Evolutionary conservation across 2,797 vertebrate genomes (phyloP).

Genomic region (Muscicapa comitata): DNA sequence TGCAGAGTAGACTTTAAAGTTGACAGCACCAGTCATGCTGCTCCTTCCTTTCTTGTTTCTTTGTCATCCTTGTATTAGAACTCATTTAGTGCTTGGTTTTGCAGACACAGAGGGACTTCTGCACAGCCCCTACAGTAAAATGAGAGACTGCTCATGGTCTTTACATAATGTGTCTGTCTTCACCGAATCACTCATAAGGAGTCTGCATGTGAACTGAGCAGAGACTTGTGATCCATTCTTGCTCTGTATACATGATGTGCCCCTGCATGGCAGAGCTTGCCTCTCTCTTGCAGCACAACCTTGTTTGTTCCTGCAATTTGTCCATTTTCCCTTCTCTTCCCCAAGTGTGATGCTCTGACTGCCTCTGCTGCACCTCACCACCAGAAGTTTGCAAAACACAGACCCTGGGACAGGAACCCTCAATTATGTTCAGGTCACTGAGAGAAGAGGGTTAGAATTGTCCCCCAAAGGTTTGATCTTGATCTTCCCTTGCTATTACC

Average conservation of each 20-base stretch:
- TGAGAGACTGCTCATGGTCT: not conserved
- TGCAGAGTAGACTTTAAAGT: not conserved
- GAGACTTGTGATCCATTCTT: not conserved
- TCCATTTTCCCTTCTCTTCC: not conserved
- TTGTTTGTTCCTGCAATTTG: not conserved
- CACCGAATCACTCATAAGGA: not conserved
- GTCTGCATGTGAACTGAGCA: not conserved
- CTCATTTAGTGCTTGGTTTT: not conserved
- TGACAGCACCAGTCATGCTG: not conserved
- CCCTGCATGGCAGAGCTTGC: not conserved
- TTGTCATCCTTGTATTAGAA: not conserved
- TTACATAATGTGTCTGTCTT: not conserved
- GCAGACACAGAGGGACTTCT: not conserved
- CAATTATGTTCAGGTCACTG: not conserved
- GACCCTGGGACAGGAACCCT: not conserved
- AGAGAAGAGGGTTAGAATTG: not conserved
- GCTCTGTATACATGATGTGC: not conserved
- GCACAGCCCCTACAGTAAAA: not conserved
- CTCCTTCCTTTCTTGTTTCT: not conserved
- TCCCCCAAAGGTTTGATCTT: not conserved
- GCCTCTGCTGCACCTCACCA: not conserved
- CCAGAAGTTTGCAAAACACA: fast-evolving
- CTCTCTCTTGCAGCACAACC: not conserved
- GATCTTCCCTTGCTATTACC: not conserved
- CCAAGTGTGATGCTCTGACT: not conserved